A percentile compares a stretch with the other conserved stretches of the same genome.
These are phyloP conservation scores for Halesus radiatus DNA, from an alignment of 1,140 invertebrate genomes.

Conservation along the genomic window DNA sequence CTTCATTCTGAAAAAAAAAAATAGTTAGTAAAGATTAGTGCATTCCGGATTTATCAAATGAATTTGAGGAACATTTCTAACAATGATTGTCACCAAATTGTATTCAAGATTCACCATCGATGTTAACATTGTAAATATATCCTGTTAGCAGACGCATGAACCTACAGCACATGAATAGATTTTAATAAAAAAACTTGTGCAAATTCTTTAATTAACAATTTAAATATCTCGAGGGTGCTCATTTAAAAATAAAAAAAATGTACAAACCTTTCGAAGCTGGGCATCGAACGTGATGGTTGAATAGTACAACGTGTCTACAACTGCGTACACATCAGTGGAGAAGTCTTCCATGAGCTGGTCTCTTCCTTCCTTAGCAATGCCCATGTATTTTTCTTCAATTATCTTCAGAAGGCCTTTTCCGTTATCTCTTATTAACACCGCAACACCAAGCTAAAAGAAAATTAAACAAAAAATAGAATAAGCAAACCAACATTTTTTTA, in stretches of 20 bases:
- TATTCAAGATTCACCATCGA: too few species aligned
- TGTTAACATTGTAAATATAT: too few species aligned
- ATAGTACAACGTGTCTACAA: slow-evolving; percentile 74
- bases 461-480: too few species aligned
- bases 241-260: slow-evolving; percentile 8
- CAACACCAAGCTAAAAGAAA: slow-evolving; percentile 69
- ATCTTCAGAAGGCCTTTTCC: slow-evolving; percentile 67
- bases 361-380: slow-evolving; percentile 50
- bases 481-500: too few species aligned
- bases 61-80: too few species aligned
- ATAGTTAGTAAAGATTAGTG: too few species aligned
- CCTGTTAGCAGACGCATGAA: background rate
- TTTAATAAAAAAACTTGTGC: too few species aligned
- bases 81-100: too few species aligned
- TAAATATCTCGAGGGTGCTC: too few species aligned
- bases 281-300: slow-evolving; percentile 72
- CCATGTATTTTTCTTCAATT: slow-evolving; percentile 60
- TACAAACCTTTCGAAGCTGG: slow-evolving; percentile 64
- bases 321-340: slow-evolving; percentile 63
- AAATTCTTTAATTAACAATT: too few species aligned
- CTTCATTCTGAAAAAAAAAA: slow-evolving; percentile 62
- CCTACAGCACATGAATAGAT: too few species aligned
- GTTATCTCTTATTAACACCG: slow-evolving; percentile 69
- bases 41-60: too few species aligned
- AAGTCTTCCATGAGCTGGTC: slow-evolving; percentile 66